phyloP scores from a whole-genome alignment of 2,113 vertebrate species.

The Caracal caracal region DNA sequence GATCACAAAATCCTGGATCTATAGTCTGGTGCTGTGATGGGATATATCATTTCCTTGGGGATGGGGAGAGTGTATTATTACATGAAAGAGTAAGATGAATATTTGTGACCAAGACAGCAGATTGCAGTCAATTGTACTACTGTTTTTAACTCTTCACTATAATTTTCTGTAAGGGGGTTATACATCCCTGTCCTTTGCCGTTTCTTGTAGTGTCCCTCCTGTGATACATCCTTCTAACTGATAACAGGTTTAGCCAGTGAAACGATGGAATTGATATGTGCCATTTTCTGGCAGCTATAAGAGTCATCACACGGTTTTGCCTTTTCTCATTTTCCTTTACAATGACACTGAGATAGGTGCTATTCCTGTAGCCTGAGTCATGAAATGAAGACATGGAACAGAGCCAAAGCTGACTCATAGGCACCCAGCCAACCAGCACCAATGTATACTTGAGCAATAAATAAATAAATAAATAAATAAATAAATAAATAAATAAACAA shows the following conservation, averaged over 20 bases:
- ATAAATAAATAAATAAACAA: neutral
- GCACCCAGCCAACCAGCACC: neutral
- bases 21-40: neutral
- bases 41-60: neutral
- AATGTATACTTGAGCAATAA: neutral
- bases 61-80: neutral
- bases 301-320: neutral
- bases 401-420: neutral
- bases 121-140: neutral
- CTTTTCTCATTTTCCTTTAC: neutral
- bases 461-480: neutral
- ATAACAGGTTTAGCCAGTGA: neutral
- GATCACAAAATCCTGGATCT: neutral
- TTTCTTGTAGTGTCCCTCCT: neutral
- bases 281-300: neutral
- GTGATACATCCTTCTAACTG: neutral
- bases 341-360: neutral
- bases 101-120: neutral
- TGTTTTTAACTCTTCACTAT: neutral
- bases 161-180: neutral
- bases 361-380: neutral
- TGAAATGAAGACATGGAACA: neutral
- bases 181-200: neutral
- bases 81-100: neutral
- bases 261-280: neutral